Evolutionary conservation across 2,888 invertebrate genomes (phyloP).

Genomic region (Hedya salicella): DNA sequence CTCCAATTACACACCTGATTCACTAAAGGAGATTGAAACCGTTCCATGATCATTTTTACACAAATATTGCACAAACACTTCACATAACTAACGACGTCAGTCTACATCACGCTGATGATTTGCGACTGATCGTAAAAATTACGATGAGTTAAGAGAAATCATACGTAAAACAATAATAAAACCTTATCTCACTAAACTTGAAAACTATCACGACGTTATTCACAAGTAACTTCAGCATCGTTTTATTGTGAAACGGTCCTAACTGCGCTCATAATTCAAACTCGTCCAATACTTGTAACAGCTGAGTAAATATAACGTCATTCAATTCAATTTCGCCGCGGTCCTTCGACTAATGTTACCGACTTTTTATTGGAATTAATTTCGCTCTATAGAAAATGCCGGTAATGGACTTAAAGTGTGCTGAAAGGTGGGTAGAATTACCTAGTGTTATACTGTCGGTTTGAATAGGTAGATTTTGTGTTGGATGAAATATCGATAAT

Average conservation of each 20-base stretch:
- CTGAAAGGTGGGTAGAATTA: constrained; percentile 2
- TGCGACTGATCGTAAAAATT: constrained; percentile 14
- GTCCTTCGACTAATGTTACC: constrained; percentile 1
- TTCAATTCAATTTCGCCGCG: constrained; percentile 9
- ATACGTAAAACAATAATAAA: not conserved
- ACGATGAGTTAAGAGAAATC: not conserved
- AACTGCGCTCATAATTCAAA: not conserved
- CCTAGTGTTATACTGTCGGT: not conserved
- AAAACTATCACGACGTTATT: not conserved
- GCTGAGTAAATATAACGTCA: constrained; percentile 35
- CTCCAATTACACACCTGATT: constrained; percentile 45
- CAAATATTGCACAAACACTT: constrained; percentile 21
- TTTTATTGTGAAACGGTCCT: constrained; percentile 17
- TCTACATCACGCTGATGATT: constrained; percentile 5
- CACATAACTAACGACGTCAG: constrained; percentile 7
- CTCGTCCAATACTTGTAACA: not conserved
- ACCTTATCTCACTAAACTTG: constrained; percentile 8
- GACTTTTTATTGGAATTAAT: constrained; percentile 16
- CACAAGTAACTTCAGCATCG: not conserved
- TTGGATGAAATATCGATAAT: not conserved
- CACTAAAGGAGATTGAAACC: constrained; percentile 41
- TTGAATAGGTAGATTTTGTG: not conserved
- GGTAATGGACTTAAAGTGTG: not conserved
- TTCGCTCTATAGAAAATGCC: not conserved
- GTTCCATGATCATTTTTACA: constrained; percentile 25